Evolutionary conservation across 2,797 vertebrate species (phyloP).

Genomic region (Syncerus caffer): DNA sequence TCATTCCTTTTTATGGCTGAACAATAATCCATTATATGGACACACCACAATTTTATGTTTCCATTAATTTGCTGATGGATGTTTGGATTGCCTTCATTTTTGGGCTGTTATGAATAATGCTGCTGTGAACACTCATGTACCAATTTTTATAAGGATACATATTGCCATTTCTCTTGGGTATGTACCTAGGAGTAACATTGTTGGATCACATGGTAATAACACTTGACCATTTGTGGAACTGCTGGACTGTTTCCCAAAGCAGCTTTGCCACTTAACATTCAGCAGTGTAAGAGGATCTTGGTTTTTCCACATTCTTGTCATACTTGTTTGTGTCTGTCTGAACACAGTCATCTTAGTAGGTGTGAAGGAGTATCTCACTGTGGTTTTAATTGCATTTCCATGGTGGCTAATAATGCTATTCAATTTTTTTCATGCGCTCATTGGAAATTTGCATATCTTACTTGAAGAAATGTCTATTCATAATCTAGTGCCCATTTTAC

Average conservation of each 20-base stretch:
- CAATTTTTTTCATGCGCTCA: background rate
- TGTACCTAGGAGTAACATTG: background rate
- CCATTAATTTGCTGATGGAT: background rate
- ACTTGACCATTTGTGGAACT: background rate
- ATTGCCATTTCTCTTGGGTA: background rate
- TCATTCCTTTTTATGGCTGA: background rate
- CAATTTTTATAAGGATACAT: background rate
- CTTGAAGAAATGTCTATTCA: background rate
- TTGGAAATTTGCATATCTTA: background rate
- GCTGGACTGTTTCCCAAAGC: background rate
- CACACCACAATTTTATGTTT: background rate
- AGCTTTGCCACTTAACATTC: background rate
- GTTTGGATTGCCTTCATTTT: background rate
- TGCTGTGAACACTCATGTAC: background rate
- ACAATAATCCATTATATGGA: background rate
- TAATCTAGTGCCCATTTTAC: background rate
- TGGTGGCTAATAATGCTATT: background rate
- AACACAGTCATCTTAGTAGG: background rate
- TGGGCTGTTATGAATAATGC: background rate
- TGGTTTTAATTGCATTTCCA: background rate
- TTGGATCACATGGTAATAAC: background rate
- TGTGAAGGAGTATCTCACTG: background rate
- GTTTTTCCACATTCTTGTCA: background rate
- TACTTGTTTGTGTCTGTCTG: background rate
- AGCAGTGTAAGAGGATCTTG: rapidly evolving